Evolutionary conservation across 1,140 invertebrate species (phyloP), one percentile per base, ranked within the genome.

Genomic region (Diorhabda carinulata): DNA sequence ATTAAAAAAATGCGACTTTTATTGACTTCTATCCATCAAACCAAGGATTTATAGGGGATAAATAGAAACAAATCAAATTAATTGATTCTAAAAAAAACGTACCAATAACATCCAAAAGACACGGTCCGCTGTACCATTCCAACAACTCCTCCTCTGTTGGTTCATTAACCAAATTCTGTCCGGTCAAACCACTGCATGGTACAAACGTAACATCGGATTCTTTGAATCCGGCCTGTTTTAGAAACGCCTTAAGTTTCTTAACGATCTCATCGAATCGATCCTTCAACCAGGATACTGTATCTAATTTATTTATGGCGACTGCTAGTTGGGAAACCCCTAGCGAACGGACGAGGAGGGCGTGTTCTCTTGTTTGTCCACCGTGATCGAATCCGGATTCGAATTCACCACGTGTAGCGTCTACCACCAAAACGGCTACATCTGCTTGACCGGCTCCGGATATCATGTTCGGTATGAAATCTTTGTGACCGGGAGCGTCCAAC

Each of bases 381-480:
- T 91, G 88, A 77, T 98, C 96, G 83, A 99, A 99, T 3, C 98
- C 98, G 63, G 96, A 97, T 84, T 99, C 98, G 84, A 99, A 99
- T 84, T 99, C 98, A 10, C 98, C 98, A 78, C 90, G 87, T 0
- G 92, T 93, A 6, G 97, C 94, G 87, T 99, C 97, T 2, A 99
- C 93, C 0, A 99, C 98, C 9, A 99, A 83, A 56, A 99, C 84
- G 44, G 96, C 96, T 5, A 96, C 96, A 85, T 99, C 98, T 43
- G 98, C 97, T 83, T 98, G 96, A 7, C 95, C 93, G 43, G 97
- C 95, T 61, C 96, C 96, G 44, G 91, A 96, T 68, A 99, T 99
- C 97, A 99, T 99, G 78, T 99, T 99, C 2, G 98, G 97, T 78
- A 99, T 99, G 79, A 99, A 99, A 82, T 99, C 90, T 84, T 92